These are phyloP conservation scores for Planococcus citri DNA, from an alignment of 1,140 invertebrate genomes.

Conservation along the genomic window DNA sequence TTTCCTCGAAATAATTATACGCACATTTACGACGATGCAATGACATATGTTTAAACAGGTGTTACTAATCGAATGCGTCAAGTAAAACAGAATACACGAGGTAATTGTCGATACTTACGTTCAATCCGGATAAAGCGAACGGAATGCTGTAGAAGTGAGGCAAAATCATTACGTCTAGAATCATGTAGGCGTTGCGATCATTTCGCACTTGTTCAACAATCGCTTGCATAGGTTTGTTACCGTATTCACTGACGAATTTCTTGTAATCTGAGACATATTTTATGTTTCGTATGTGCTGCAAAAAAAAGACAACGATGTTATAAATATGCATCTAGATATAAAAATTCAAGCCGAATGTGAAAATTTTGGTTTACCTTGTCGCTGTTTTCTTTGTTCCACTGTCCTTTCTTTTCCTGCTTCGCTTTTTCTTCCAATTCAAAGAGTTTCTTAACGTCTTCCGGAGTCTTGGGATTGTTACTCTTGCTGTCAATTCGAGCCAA, in stretches of 20 bases:
- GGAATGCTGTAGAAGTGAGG: not conserved
- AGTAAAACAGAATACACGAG: not conserved
- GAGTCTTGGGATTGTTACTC: slow-evolving; percentile 47
- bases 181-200: not conserved
- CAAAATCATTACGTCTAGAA: not conserved
- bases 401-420: slow-evolving; percentile 72
- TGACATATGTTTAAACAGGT: not conserved
- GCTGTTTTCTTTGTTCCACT: slow-evolving; percentile 45
- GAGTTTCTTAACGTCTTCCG: slow-evolving; percentile 43
- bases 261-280: not conserved
- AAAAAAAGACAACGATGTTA: not conserved
- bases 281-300: not conserved
- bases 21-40: no score
- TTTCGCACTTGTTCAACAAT: not conserved
- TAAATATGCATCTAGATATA: not conserved
- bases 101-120: no score
- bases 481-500: slow-evolving; percentile 69
- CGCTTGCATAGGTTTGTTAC: not conserved
- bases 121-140: not conserved
- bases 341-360: not conserved
- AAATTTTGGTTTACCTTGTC: slow-evolving; percentile 26
- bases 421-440: slow-evolving; percentile 83
- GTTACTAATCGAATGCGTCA: not conserved
- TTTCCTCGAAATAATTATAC: not conserved
- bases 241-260: not conserved